Base-by-base conservation (phyloP, 2,888 invertebrate genomes). In the Nematopogon swammerdamellus region DNA sequence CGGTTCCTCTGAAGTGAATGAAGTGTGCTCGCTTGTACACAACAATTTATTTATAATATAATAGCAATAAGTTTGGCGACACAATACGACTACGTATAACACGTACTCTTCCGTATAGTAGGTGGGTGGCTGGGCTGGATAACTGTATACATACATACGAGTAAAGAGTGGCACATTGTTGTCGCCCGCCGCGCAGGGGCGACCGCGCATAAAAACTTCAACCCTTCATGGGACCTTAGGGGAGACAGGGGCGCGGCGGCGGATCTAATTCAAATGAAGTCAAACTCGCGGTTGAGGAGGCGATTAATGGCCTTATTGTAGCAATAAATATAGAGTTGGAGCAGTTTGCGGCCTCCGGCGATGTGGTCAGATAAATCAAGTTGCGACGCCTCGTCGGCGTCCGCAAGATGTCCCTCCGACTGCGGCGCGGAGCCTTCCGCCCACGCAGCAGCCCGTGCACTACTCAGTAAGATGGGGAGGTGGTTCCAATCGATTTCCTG, bases 301-400 rank as follows among this genome's bases (percentile, higher is more conserved):
- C 70, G 74, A 76, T 77, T 77, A 77, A 76, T 79, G 69, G 75
- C 74, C 74, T 74, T 79, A 73, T 75, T 70, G 72, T 65, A 65
- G 76, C 72, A 72, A 77, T 79, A 79, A 77, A 79, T 77, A 77
- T 70, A 63, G 63, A 66, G 67, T 67, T 64, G 70, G 70, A 65
- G 68, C 67, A 69, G 74, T 71, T 72, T 72, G 75, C 62, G 75
- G 74, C 57, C 59, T 61, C 60, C 60, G 62, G 70, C 58, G 74
- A 14, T 36, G 36, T 36, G 36, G 73, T 70, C 67, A 66, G 70
- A 74, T 76, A 76, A 75, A 75, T 75, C 75, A 77, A 65, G 70
- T 59, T 65, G 63, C 55, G 60, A 45, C 57, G 58, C 58, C 62
- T 25, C 10, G 25, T 14, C 36, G n/a, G 36, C 36, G n/a, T 36